Evolutionary conservation across 2,113 vertebrate genomes (phyloP).

Genomic region (Lonchura striata): DNA sequence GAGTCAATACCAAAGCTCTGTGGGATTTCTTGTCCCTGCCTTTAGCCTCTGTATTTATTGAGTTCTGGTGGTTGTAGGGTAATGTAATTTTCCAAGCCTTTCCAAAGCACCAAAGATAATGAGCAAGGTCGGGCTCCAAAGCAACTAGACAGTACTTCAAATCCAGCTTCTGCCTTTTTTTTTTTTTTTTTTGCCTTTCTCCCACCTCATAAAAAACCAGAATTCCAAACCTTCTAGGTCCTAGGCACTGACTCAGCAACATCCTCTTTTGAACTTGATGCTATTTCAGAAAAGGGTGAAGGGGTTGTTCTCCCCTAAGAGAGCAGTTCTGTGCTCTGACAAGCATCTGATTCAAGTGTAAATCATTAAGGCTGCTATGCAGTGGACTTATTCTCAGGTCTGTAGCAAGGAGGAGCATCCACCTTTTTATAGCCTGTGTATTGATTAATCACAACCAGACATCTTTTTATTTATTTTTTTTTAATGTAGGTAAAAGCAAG

Average conservation of each 20-base stretch:
- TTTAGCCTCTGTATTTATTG: constrained; percentile 38
- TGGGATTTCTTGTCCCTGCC: constrained; percentile 1
- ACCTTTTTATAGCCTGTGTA: not conserved
- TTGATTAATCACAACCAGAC: not conserved
- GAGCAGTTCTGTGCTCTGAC: not conserved
- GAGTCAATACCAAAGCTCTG: constrained; percentile 9
- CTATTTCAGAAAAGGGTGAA: not conserved
- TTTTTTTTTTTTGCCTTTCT: not conserved
- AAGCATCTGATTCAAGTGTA: not conserved
- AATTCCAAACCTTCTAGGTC: not conserved
- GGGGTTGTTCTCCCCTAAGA: not conserved
- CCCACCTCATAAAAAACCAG: not conserved
- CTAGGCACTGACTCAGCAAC: not conserved
- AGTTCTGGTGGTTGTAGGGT: constrained; percentile 40
- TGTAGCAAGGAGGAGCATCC: not conserved
- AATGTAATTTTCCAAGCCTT: constrained; percentile 73
- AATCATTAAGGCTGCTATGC: not conserved
- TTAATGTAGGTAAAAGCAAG: not conserved
- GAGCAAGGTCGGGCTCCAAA: constrained; percentile 71
- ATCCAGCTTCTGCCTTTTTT: not conserved
- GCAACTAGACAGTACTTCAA: not conserved
- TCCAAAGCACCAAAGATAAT: constrained; percentile 73
- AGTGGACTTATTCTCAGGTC: not conserved
- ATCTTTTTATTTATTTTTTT: not conserved
- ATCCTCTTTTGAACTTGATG: not conserved